Evolutionary conservation across 2,797 vertebrate species (phyloP).

Genomic region (Esox lucius): DNA sequence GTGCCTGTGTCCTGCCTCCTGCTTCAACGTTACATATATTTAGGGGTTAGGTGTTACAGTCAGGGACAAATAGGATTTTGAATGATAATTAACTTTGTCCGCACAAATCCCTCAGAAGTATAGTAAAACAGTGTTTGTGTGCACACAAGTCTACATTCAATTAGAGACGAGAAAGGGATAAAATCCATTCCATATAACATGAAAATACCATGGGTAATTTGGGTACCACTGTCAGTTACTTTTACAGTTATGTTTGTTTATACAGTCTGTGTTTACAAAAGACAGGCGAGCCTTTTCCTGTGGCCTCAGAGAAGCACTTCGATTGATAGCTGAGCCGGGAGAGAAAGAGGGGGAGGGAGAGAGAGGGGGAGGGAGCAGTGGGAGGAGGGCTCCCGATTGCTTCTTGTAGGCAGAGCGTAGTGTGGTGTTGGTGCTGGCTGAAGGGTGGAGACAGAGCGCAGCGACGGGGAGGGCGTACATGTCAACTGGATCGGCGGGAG

Average conservation of each 20-base stretch:
- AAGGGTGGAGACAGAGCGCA: conserved; percentile 83
- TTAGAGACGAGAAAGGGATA: no score
- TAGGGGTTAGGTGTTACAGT: no score
- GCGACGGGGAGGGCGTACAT: conserved; percentile 62
- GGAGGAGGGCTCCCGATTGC: conserved; percentile 48
- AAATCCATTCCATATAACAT: neutral
- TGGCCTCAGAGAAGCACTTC: conserved; percentile 51
- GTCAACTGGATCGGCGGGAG: conserved; percentile 54
- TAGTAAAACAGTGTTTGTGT: neutral
- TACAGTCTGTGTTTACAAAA: conserved; percentile 50
- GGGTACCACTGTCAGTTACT: conserved; percentile 17
- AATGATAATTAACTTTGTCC: no score
- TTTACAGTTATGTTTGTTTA: conserved; percentile 54
- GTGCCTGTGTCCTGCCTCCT: no score
- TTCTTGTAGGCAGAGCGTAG: conserved; percentile 67
- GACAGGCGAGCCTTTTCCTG: conserved; percentile 55
- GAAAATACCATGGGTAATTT: neutral
- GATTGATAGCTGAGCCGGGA: conserved; percentile 30
- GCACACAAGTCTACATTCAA: neutral
- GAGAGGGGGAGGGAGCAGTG: conserved; percentile 14
- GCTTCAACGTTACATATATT: no score
- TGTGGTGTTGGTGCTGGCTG: conserved; percentile 48
- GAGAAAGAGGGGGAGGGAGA: conserved; percentile 21
- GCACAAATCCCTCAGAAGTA: no score
- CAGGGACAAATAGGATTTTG: no score